These are phyloP conservation scores for Sinocyclocheilus anshuiensis DNA, from an alignment of 2,113 vertebrate species.

Conservation along the genomic window DNA sequence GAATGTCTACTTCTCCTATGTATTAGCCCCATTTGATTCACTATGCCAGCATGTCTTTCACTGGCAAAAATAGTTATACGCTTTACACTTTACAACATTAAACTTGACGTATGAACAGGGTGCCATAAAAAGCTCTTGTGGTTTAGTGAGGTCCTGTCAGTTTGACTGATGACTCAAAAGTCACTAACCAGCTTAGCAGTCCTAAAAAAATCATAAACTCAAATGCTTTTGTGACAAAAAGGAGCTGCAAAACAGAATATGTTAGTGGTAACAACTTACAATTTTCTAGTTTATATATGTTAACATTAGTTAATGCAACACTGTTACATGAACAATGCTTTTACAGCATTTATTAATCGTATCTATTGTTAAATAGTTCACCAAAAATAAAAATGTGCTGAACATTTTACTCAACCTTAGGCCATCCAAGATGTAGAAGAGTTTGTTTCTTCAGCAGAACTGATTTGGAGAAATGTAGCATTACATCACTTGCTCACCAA, in stretches of 20 bases:
- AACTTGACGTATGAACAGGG: constrained; percentile 42
- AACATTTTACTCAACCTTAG: too few species aligned
- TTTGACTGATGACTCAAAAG: constrained; percentile 30
- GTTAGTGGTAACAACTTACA: not conserved
- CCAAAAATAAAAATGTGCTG: too few species aligned
- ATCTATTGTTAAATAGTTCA: too few species aligned
- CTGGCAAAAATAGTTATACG: not conserved
- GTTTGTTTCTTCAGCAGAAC: too few species aligned
- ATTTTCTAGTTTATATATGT: not conserved
- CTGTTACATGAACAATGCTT: not conserved
- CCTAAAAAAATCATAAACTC: not conserved
- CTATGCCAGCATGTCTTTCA: not conserved
- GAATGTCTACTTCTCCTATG: not conserved
- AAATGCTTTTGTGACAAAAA: not conserved
- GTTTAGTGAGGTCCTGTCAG: constrained; percentile 32
- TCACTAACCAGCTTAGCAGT: not conserved
- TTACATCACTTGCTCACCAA: too few species aligned
- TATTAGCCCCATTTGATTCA: not conserved
- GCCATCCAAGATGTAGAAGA: too few species aligned
- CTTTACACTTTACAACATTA: constrained; percentile 32
- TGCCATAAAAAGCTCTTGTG: constrained; percentile 38
- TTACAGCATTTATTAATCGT: not conserved
- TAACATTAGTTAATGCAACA: too few species aligned
- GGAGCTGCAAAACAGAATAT: not conserved
- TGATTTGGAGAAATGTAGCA: too few species aligned